Percentiles rank a stretch among this genome's conserved stretches.
Evolutionary conservation across 2,888 invertebrate species (phyloP).

Genomic region (Arrhopalites spinosus): DNA sequence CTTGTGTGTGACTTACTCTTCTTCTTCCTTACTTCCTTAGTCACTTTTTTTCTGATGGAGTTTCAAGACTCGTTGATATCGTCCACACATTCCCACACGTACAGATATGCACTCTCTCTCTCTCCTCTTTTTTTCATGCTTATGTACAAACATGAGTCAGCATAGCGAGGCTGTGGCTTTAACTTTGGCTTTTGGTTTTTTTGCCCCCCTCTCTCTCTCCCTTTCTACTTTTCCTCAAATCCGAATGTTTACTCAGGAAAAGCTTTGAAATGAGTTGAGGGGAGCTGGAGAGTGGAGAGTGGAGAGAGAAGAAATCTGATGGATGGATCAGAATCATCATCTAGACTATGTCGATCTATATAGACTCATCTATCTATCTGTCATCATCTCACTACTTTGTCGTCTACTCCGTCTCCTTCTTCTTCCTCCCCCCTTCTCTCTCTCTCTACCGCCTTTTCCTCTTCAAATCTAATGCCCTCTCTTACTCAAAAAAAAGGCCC

Average conservation of each 20-base stretch:
- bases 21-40: slow-evolving; percentile 20
- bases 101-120: background rate
- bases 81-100: slow-evolving; percentile 3
- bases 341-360: slow-evolving; percentile 30
- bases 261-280: slow-evolving; percentile 45
- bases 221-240: slow-evolving; percentile 33
- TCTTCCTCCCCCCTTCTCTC: background rate
- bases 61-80: slow-evolving; percentile 21
- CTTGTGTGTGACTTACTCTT: background rate
- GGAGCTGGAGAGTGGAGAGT: slow-evolving; percentile 31
- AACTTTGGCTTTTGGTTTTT: slow-evolving; percentile 29
- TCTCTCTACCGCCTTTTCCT: background rate
- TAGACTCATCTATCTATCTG: slow-evolving; percentile 24
- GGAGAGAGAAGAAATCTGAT: slow-evolving; percentile 44
- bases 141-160: background rate
- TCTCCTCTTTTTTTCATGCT: background rate
- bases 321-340: slow-evolving; percentile 48
- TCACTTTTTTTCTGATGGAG: slow-evolving; percentile 39
- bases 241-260: slow-evolving; percentile 48
- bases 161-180: background rate
- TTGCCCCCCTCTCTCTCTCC: background rate
- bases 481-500: background rate
- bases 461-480: background rate
- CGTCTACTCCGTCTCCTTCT: background rate
- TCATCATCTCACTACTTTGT: slow-evolving; percentile 23